Percentiles rank a stretch among this genome's conserved stretches.
Evolutionary conservation across 2,888 invertebrate species (phyloP).

Genomic region (Geophilus truncorum): DNA sequence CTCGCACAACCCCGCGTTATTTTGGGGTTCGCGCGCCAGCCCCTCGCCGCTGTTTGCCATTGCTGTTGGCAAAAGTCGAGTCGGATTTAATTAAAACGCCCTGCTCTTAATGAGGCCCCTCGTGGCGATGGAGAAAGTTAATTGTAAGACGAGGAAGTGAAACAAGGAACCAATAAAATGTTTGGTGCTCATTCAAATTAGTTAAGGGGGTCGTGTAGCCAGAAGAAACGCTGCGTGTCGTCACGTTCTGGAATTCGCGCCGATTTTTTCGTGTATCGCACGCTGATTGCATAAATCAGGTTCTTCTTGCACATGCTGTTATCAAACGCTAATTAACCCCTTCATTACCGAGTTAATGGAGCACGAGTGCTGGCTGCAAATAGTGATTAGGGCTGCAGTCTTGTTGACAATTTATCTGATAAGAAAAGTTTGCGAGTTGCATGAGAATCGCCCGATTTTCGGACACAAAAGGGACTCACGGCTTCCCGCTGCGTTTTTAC

Average conservation of each 20-base stretch:
- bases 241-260: background rate
- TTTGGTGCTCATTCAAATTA: slow-evolving; percentile 19
- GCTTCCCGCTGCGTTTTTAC: background rate
- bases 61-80: background rate
- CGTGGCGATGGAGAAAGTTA: slow-evolving; percentile 15
- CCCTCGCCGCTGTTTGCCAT: background rate
- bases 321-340: slow-evolving; percentile 25
- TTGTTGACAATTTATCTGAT: slow-evolving; percentile 8
- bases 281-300: background rate
- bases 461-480: background rate
- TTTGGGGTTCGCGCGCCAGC: no score
- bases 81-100: slow-evolving; percentile 8
- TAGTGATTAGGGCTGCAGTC: background rate
- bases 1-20: background rate
- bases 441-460: background rate
- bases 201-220: background rate
- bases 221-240: background rate
- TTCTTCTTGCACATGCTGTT: background rate
- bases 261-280: background rate
- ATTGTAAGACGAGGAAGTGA: slow-evolving; percentile 25
- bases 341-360: slow-evolving; percentile 24
- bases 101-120: background rate
- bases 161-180: slow-evolving; percentile 19
- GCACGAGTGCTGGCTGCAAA: slow-evolving; percentile 8
- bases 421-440: background rate